phyloP scores from a whole-genome alignment of 2,888 invertebrate genomes.

The Oxytorus armatus region DNA sequence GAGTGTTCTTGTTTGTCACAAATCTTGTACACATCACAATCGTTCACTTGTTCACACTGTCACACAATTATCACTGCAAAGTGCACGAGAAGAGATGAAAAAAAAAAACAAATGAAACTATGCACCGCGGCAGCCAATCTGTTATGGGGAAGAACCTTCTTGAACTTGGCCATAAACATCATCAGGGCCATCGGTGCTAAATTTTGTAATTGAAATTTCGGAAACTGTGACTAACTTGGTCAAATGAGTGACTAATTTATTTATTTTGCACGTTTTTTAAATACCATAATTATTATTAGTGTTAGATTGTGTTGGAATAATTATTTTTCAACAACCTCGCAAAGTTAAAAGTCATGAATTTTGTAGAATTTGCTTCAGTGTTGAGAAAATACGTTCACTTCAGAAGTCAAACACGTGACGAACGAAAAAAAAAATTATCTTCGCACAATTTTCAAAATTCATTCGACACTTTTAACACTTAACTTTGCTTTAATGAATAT shows the following conservation, averaged over 20 bases:
- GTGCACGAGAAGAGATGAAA: slow-evolving; percentile 35
- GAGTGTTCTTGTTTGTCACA: slow-evolving; percentile 3
- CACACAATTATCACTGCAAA: background rate
- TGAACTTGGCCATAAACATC: background rate
- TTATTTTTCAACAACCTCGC: too few relatives aligned
- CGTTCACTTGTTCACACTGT: slow-evolving; percentile 1
- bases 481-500: too few relatives aligned
- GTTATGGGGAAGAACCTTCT: background rate
- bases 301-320: too few relatives aligned
- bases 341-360: background rate
- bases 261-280: too few relatives aligned
- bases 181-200: background rate
- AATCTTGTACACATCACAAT: slow-evolving; percentile 2
- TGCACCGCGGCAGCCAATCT: slow-evolving; percentile 2
- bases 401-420: too few relatives aligned
- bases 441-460: too few relatives aligned
- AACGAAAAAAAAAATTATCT: too few relatives aligned
- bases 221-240: background rate
- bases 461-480: too few relatives aligned
- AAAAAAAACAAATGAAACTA: slow-evolving; percentile 8
- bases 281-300: too few relatives aligned
- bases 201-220: background rate
- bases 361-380: background rate
- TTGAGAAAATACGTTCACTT: too few relatives aligned
- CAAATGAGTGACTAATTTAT: too few relatives aligned